A percentile compares a stretch with the other conserved stretches of the same genome.
phyloP scores from a whole-genome alignment of 2,888 invertebrate species.

The Lamellibrachia satsuma region DNA sequence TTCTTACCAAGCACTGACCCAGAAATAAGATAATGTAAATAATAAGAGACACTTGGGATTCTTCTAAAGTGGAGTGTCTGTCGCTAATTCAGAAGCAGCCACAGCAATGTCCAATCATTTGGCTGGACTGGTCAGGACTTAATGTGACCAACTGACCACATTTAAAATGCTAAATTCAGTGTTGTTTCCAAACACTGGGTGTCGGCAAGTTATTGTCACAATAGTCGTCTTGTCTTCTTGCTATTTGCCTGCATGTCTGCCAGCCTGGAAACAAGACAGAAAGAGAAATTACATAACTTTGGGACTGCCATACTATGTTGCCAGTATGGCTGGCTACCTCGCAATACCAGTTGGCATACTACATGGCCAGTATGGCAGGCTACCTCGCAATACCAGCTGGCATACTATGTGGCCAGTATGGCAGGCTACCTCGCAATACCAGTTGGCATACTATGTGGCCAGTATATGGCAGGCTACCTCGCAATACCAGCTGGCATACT shows the following conservation, averaged over 20 bases:
- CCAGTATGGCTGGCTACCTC: background rate
- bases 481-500: too few species aligned
- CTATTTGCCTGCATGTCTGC: background rate
- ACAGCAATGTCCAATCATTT: background rate
- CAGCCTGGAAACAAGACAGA: conserved; percentile 5
- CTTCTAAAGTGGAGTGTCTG: background rate
- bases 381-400: too few species aligned
- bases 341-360: too few species aligned
- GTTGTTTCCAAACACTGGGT: background rate
- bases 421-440: too few species aligned
- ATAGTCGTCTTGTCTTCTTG: background rate
- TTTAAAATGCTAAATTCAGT: background rate
- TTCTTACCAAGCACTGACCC: background rate
- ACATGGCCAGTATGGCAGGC: too few species aligned
- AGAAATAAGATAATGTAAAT: background rate
- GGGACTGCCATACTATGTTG: too few species aligned
- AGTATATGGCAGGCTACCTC: too few species aligned
- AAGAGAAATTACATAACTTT: background rate
- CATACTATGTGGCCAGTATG: too few species aligned
- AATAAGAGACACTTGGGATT: background rate
- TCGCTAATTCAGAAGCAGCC: background rate
- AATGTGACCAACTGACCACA: background rate
- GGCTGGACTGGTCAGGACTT: background rate
- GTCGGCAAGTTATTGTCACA: background rate
- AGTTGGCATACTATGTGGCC: too few species aligned